Base-by-base conservation (phyloP, 2,888 invertebrate species). In the Parthenolecanium corni region DNA sequence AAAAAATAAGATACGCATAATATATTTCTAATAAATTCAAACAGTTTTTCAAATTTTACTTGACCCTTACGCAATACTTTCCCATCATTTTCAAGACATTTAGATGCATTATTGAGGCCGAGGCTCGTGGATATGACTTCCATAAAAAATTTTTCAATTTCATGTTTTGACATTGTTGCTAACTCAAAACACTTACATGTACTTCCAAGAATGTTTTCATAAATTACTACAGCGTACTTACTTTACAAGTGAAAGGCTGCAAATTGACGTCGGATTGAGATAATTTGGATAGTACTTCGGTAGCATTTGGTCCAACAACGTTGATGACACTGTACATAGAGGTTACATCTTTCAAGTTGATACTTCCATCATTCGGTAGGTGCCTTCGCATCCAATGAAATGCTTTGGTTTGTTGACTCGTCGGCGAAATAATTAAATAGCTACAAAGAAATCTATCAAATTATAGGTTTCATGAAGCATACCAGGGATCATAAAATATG, bases 371-470 rank as follows among this genome's bases (percentile, higher is more conserved):
- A 24, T 71, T 67, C 5, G 82, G 82, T 65, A 83, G 74, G 72
- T 85, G 80, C 46, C 80, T 74, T 46, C 72, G 71, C 76, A 87
- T 79, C 86, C 86, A 86, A 67, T 82, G 80, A 68, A 79, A 80
- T 46, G 83, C 80, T 20, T 85, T 76, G 0, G 85, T 85, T 74
- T 87, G 85, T 71, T 86, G 86, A 65, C 82, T 82, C 2, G 86
- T 84, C 2, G 86, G 86, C 1, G 85, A 84, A n/a, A 88, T 83
- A 80, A 87, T 83, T 71, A 85, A 83, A 70, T 79, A 85, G 68
- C 82, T 82, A 70, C 65, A 73, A 71, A 65, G 66, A 11, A 36
- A 47, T 18, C 12, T 11, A 44, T n/a, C 18, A 6, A 18, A 31
- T 47, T 21, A 51, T n/a, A 21, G 31, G 61, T 56, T 21, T 23